A percentile compares a stretch with the other conserved stretches of the same genome.
Evolutionary conservation across 2,113 vertebrate species (phyloP).

Genomic region (Anseranas semipalmata): DNA sequence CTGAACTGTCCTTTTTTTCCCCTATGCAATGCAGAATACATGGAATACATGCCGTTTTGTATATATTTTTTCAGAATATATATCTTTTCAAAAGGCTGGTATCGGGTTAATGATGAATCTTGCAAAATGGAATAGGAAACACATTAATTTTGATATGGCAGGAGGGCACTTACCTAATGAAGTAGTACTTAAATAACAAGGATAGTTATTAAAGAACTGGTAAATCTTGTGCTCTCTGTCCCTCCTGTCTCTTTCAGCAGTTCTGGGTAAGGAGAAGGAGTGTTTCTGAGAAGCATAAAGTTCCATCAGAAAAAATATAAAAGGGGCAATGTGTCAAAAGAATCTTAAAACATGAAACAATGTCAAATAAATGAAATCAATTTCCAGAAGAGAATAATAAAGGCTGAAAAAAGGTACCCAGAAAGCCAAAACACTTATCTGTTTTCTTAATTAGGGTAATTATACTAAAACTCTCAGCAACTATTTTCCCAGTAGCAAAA

Average conservation of each 20-base stretch:
- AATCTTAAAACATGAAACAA: background rate
- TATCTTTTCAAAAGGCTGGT: background rate
- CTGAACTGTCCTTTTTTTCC: background rate
- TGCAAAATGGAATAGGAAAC: background rate
- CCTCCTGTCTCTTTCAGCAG: background rate
- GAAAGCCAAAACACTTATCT: background rate
- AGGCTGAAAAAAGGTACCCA: background rate
- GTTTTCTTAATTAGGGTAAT: background rate
- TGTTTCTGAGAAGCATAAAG: conserved; percentile 7
- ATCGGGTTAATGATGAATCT: background rate
- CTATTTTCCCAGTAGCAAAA: conserved; percentile 25
- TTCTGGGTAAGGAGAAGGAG: background rate
- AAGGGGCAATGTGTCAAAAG: background rate
- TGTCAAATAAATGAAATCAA: background rate
- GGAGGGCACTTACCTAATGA: background rate
- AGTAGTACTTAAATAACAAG: conserved; percentile 9
- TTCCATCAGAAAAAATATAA: background rate
- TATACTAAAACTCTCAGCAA: conserved; percentile 24
- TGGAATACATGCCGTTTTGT: background rate
- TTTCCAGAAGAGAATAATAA: background rate
- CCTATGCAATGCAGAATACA: background rate
- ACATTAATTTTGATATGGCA: background rate
- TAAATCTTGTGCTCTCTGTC: background rate
- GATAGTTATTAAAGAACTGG: background rate
- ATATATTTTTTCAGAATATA: background rate